These are phyloP conservation scores for Diaprepes abbreviatus DNA, from an alignment of 2,888 invertebrate species.

Conservation along the genomic window DNA sequence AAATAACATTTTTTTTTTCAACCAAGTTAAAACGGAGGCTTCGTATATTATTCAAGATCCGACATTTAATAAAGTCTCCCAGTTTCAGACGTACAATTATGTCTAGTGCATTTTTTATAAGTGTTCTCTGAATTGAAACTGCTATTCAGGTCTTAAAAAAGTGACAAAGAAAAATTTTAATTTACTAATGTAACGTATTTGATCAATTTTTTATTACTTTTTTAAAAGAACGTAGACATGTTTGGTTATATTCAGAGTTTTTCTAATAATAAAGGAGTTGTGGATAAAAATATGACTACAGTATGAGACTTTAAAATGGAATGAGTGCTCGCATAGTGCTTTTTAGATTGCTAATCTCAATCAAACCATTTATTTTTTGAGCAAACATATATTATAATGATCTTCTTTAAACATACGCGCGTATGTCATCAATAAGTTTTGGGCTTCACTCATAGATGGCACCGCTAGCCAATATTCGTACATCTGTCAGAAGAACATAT, in stretches of 20 bases:
- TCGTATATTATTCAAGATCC: slow-evolving; percentile 42
- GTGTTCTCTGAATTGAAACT: slow-evolving; percentile 33
- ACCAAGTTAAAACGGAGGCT: neutral
- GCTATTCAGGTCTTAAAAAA: slow-evolving; percentile 31
- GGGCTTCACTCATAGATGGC: too few relatives aligned
- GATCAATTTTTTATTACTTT: slow-evolving; percentile 32
- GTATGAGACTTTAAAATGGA: too few relatives aligned
- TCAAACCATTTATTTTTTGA: too few relatives aligned
- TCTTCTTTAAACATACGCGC: too few relatives aligned
- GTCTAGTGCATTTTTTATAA: slow-evolving; percentile 53
- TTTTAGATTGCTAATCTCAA: too few relatives aligned
- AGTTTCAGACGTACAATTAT: slow-evolving; percentile 55
- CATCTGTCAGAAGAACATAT: too few relatives aligned
- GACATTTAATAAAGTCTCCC: slow-evolving; percentile 57
- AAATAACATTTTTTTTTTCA: slow-evolving; percentile 26
- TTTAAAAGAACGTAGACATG: neutral
- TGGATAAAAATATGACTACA: too few relatives aligned
- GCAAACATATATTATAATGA: too few relatives aligned
- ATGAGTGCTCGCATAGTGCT: too few relatives aligned
- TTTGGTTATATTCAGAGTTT: neutral
- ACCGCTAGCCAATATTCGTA: too few relatives aligned
- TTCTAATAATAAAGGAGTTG: too few relatives aligned
- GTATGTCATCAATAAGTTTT: too few relatives aligned
- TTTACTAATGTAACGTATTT: slow-evolving; percentile 44
- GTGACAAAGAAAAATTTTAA: slow-evolving; percentile 39